phyloP scores from a whole-genome alignment of 2,888 invertebrate species.

The Acrobasis consociella region DNA sequence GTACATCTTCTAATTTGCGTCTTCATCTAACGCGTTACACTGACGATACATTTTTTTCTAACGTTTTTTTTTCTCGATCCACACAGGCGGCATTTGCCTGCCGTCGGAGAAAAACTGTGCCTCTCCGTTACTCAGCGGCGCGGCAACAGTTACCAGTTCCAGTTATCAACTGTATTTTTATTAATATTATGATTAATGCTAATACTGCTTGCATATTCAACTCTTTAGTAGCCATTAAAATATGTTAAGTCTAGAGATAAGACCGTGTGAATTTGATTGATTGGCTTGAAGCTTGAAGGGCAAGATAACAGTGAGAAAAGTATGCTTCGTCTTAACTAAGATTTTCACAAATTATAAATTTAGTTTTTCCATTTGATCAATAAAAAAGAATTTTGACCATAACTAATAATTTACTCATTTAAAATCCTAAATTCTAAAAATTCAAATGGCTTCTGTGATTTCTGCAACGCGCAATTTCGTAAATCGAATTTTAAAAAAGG shows the following conservation, averaged over 20 bases:
- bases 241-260: neutral
- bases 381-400: no score
- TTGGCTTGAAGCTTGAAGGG: no score
- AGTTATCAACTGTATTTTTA: constrained; percentile 24
- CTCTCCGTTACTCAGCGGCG: constrained; percentile 53
- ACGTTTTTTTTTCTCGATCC: constrained; percentile 5
- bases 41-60: neutral
- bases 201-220: constrained; percentile 5
- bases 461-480: neutral
- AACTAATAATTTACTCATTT: neutral
- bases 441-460: neutral
- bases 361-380: no score
- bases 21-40: neutral
- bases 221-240: neutral
- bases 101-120: constrained; percentile 48
- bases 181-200: constrained; percentile 6
- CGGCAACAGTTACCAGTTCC: constrained; percentile 66
- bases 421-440: neutral
- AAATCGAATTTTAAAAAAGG: neutral
- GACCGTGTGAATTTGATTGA: neutral
- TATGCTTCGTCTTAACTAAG: no score
- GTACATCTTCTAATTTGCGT: no score
- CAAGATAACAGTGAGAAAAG: no score
- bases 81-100: constrained; percentile 32
- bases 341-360: no score